Percentiles rank a stretch among this genome's conserved stretches.
Evolutionary conservation across 2,888 invertebrate genomes (phyloP).

Genomic region (Xestia rhomboidea): DNA sequence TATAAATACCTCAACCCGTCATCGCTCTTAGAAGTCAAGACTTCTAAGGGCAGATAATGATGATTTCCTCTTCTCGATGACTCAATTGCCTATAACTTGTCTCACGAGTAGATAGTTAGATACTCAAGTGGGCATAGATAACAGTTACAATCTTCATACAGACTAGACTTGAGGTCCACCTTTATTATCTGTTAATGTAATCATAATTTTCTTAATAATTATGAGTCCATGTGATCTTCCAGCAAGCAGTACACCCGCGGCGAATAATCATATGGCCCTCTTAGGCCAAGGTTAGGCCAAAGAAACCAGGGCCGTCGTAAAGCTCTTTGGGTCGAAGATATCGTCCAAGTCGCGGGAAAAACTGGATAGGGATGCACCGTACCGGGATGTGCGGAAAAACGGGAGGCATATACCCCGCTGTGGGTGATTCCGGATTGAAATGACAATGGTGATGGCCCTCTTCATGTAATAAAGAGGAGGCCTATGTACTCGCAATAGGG

Average conservation of each 20-base stretch:
- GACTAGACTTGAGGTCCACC: background rate
- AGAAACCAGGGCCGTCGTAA: no score
- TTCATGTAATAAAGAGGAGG: background rate
- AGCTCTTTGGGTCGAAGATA: no score
- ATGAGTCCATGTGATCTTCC: background rate
- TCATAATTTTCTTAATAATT: background rate
- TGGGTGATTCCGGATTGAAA: no score
- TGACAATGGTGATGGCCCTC: background rate
- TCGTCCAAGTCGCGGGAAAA: no score
- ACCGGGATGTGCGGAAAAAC: no score
- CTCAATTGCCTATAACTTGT: conserved; percentile 18
- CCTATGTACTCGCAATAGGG: background rate
- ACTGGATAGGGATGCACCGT: no score
- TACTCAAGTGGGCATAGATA: conserved; percentile 28
- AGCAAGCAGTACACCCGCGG: background rate
- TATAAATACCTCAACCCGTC: background rate
- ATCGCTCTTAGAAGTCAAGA: background rate
- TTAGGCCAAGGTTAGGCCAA: no score
- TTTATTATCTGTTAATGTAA: background rate
- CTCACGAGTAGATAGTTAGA: conserved; percentile 11
- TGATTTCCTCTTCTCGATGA: conserved; percentile 16
- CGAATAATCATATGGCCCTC: no score
- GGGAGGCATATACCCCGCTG: no score
- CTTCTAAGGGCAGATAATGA: conserved; percentile 8
- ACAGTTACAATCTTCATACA: conserved; percentile 12